A percentile compares a stretch with the other conserved stretches of the same genome.
phyloP scores from a whole-genome alignment of 2,113 vertebrate species.

The Phocoena phocoena region DNA sequence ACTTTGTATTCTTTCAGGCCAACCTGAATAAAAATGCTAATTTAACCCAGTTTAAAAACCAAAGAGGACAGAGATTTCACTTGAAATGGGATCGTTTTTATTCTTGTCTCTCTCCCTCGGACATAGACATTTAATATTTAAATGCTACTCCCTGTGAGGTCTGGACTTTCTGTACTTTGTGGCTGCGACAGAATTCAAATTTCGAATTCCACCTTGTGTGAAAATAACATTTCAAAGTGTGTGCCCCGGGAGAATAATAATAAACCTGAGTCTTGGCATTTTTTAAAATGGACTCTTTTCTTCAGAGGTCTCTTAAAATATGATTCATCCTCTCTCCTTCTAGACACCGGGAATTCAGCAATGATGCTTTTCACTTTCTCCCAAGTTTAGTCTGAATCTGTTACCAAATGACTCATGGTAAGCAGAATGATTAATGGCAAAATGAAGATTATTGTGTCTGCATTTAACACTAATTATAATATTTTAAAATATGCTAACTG shows the following conservation, averaged over 20 bases:
- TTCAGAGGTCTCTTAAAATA: slow-evolving; percentile 55
- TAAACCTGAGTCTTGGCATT: slow-evolving; percentile 62
- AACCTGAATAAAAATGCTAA: slow-evolving; percentile 63
- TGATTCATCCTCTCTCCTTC: slow-evolving; percentile 17
- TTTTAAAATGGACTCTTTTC: slow-evolving; percentile 64
- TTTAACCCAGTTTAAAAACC: slow-evolving; percentile 66
- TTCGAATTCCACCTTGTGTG: slow-evolving; percentile 65
- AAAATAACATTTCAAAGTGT: slow-evolving; percentile 71
- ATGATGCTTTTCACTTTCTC: slow-evolving; percentile 52
- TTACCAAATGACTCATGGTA: slow-evolving; percentile 56
- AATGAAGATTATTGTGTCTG: slow-evolving; percentile 52
- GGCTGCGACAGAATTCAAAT: slow-evolving; percentile 61
- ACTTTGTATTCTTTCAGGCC: slow-evolving; percentile 52
- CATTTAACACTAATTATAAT: slow-evolving; percentile 69
- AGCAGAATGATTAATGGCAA: slow-evolving; percentile 54
- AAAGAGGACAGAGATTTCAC: slow-evolving; percentile 55
- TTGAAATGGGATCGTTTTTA: slow-evolving; percentile 54
- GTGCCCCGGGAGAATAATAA: slow-evolving; percentile 59
- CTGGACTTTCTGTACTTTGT: slow-evolving; percentile 64
- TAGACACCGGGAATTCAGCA: not conserved
- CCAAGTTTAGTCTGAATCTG: slow-evolving; percentile 22
- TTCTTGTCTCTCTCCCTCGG: slow-evolving; percentile 59
- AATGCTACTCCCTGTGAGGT: slow-evolving; percentile 67
- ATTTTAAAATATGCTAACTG: slow-evolving; percentile 55
- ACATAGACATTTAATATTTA: slow-evolving; percentile 65